These are phyloP conservation scores for Acridotheres tristis DNA, from an alignment of 2,797 vertebrate species.

Conservation along the genomic window DNA sequence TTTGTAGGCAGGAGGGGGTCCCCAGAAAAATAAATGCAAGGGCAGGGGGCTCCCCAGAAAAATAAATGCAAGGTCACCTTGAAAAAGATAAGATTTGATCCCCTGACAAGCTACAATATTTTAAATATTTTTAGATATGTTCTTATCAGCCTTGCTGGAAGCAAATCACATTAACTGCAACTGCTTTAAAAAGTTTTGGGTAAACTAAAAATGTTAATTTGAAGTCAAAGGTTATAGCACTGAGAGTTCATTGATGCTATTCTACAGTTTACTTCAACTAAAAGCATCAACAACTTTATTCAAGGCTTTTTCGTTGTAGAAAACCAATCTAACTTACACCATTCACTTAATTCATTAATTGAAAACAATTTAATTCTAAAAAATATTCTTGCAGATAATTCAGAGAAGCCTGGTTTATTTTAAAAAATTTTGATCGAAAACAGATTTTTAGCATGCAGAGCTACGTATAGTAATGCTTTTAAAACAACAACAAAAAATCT, in stretches of 20 bases:
- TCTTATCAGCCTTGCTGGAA: neutral
- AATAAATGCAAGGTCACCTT: neutral
- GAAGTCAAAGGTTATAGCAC: neutral
- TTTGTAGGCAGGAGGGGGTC: accelerated
- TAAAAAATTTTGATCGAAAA: neutral
- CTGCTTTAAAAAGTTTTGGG: neutral
- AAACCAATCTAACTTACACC: neutral
- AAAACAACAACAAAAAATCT: neutral
- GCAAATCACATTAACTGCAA: neutral
- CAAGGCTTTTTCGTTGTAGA: neutral
- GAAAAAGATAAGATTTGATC: neutral
- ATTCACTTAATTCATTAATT: neutral
- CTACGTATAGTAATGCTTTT: neutral
- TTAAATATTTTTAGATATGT: accelerated
- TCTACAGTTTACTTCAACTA: neutral
- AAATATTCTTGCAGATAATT: neutral
- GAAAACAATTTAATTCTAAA: neutral
- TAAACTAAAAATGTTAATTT: neutral
- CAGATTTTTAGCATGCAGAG: neutral
- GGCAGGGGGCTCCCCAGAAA: neutral
- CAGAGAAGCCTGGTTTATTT: neutral
- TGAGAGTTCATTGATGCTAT: neutral
- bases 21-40: neutral
- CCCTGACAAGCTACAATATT: neutral
- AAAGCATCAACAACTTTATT: neutral